Percentiles rank a stretch among this genome's conserved stretches.
phyloP scores from a whole-genome alignment of 2,888 invertebrate species.

The Metalampra italica region DNA sequence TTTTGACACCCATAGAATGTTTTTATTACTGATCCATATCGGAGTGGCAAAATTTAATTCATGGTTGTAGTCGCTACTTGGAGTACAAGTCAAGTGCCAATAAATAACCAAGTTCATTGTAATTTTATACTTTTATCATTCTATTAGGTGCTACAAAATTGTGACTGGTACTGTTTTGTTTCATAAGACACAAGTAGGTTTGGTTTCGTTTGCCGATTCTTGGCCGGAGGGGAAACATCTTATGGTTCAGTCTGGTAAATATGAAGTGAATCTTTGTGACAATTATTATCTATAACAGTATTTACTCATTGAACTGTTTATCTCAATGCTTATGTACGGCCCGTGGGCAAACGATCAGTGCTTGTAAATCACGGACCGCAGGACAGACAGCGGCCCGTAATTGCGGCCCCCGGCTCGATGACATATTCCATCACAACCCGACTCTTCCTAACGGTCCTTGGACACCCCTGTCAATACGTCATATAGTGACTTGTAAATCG shows the following conservation, averaged over 20 bases:
- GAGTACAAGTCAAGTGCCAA: too few species aligned
- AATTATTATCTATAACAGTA: constrained; percentile 25
- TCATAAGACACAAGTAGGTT: background rate
- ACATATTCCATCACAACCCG: constrained; percentile 67
- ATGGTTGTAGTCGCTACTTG: too few species aligned
- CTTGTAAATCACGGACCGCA: constrained; percentile 55
- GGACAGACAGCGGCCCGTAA: constrained; percentile 49
- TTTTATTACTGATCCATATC: too few species aligned
- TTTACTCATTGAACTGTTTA: constrained; percentile 35
- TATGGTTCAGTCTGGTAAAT: background rate
- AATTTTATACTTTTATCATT: too few species aligned
- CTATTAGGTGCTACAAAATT: too few species aligned
- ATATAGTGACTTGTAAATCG: constrained; percentile 60
- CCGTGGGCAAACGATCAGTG: constrained; percentile 52
- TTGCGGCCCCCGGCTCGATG: constrained; percentile 63
- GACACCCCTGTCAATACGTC: constrained; percentile 57
- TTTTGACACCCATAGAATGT: too few species aligned
- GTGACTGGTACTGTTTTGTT: background rate
- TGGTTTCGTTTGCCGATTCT: too few species aligned
- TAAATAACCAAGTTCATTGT: too few species aligned
- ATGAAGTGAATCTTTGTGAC: background rate
- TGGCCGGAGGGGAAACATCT: too few species aligned
- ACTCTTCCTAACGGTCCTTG: constrained; percentile 40
- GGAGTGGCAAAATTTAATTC: too few species aligned
- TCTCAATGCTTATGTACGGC: constrained; percentile 46